phyloP scores from a whole-genome alignment of 2,113 vertebrate genomes.

The Pyrgilauda ruficollis region DNA sequence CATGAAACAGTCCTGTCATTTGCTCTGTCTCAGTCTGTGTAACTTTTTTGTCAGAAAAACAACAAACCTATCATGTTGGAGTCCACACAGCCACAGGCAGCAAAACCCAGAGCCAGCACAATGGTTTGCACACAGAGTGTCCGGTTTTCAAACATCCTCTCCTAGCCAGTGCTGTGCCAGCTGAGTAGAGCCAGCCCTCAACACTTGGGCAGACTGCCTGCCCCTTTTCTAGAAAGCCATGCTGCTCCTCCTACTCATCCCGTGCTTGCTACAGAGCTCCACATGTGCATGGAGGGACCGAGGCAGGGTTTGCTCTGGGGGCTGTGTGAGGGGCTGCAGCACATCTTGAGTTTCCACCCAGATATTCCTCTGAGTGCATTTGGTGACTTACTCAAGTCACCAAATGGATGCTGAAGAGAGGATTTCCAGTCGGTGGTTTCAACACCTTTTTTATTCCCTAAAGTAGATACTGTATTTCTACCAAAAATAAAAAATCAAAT shows the following conservation, averaged over 20 bases:
- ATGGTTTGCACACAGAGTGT: too few species aligned
- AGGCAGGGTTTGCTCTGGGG: not conserved
- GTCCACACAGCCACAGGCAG: not conserved
- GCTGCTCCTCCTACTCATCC: not conserved
- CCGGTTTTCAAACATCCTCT: not conserved
- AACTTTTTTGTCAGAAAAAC: not conserved
- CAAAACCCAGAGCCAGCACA: not conserved
- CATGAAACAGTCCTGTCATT: not conserved
- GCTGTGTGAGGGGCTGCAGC: not conserved
- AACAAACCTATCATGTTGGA: not conserved
- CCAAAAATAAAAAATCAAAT: not conserved
- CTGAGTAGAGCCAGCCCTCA: not conserved
- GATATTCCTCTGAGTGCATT: accelerated
- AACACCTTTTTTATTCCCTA: not conserved
- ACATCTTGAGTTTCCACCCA: accelerated
- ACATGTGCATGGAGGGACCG: accelerated
- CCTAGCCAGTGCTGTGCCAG: not conserved
- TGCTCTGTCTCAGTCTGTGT: not conserved
- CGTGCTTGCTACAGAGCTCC: not conserved
- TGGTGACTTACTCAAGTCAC: not conserved
- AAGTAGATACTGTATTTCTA: not conserved
- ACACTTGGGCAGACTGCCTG: not conserved
- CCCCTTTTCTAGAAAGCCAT: not conserved
- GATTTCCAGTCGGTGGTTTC: not conserved
- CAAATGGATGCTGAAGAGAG: not conserved